Evolutionary conservation across 2,113 vertebrate genomes (phyloP), one percentile per base, ranked within the genome.

Genomic region (Prinia subflava): DNA sequence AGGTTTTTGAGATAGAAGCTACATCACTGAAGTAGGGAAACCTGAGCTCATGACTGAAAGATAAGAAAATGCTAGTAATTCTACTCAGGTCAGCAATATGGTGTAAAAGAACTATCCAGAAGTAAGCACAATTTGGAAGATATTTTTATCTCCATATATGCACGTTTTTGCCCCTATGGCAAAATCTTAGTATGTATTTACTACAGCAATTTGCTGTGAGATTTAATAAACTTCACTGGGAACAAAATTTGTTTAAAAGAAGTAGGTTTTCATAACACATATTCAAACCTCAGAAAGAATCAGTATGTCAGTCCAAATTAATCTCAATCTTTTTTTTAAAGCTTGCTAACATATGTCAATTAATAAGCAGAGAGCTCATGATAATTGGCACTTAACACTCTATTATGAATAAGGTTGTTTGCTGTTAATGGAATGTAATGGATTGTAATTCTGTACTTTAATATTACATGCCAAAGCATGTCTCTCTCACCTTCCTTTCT

Each of bases 371-470:
- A 78, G 46, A 71, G 41, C 33, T 84, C 50, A 73, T 63, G 46
- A 67, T 90, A 95, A 96, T 71, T 92, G 78, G 21, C 71, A 94
- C 46, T 90, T 85, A 95, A 74, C 39, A 74, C 13, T 68, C 49
- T 67, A 42, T 87, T 96, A 81, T 59, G 70, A 76, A 57, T 88
- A 25, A 52, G n/a, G 70, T 83, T 95, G 49, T 62, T 95, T 79
- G 39, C 52, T 81, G 22, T 63, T 95, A 94, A 83, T 86, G 56
- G 47, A 94, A 89, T 0, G 0, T 87, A 94, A 95, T 83, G 65
- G 62, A 52, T 73, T 76, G 42, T 31, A 74, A 80, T 88, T 86
- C 31, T 87, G 50, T 28, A n/a, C 46, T 88, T 90, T n/a, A 83
- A 25, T 70, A 50, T 53, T 77, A 70, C 46, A 23, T 77, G 78